Evolutionary conservation across 2,113 vertebrate species (phyloP), one percentile per base, ranked within the genome.

Genomic region (Gymnorhina tibicen): DNA sequence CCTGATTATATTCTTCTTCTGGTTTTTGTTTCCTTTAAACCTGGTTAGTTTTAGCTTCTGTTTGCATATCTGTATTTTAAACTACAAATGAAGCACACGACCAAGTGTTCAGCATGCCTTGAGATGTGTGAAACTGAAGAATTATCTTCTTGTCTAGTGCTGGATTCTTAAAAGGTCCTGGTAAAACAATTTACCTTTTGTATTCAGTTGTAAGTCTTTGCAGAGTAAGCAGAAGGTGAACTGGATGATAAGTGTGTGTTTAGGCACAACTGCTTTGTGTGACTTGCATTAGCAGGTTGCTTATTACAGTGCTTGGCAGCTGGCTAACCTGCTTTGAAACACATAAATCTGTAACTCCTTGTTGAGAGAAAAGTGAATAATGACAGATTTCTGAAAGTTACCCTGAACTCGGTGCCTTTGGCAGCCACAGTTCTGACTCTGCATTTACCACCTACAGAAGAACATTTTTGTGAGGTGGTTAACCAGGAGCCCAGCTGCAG

Each of bases 401-500:
- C 93, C 90, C 85, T 95, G 94, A 98, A 98, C 96, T 95, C 85
- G 5, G 75, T 97, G 98, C 97, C 97, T 98, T 97, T 82, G 90
- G 78, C 83, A 97, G 90, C 85, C 64, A 14, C 83, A 67, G 75
- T 91, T 97, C 96, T 96, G 96, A 96, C 95, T 95, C 90, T 86
- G 46, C 22, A 8, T 94, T 97, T 96, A 89, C 98, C 97, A 98
- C 97, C 97, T 97, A 98, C 97, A 87, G 93, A 95, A 42, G 86
- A 97, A 93, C 97, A 96, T 97, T 98, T 98, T 98, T 95, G 97
- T 96, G 91, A 96, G 93, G 97, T 97, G 91, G 98, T 97, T 98
- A 97, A 98, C 98, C 97, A 97, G 91, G 91, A 96, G 91, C 90
- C 87, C 98, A 97, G 97, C 97, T 98, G 97, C 95, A 98, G 93